Conservation (phyloP, 2,797 vertebrate species). For the Phataginus tetradactyla region DNA sequence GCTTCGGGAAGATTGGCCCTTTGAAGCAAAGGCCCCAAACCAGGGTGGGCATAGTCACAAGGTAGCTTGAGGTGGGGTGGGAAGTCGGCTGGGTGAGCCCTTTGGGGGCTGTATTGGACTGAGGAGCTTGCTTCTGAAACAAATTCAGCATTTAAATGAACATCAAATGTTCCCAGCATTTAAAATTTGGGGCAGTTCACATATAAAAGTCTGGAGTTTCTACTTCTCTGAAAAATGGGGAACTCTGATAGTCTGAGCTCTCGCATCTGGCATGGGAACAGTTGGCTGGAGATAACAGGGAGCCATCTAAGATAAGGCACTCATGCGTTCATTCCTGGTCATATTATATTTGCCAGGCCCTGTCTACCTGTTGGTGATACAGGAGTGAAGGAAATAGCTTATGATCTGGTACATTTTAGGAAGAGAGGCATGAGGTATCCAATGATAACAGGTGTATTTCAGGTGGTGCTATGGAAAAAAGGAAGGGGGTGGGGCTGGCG, state of each 20-base stretch:
- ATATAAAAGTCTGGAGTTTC: neutral
- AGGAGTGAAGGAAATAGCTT: neutral
- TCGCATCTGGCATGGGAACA: neutral
- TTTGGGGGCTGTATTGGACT: accelerated
- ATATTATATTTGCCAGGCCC: neutral
- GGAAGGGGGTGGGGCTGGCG: accelerated
- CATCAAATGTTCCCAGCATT: neutral
- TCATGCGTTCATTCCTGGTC: accelerated
- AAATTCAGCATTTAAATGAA: no score
- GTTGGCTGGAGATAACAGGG: neutral
- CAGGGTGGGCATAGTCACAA: accelerated
- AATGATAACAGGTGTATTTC: neutral
- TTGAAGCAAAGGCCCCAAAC: neutral
- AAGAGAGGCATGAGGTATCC: neutral
- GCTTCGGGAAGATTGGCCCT: neutral
- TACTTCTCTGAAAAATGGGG: neutral
- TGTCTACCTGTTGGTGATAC: neutral
- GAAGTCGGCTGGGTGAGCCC: neutral
- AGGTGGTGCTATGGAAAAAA: neutral
- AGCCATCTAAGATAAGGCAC: neutral
- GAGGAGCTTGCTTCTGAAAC: neutral
- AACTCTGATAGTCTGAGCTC: no score
- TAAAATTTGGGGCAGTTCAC: neutral
- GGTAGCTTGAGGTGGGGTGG: neutral
- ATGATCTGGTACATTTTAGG: neutral